Evolutionary conservation across 2,113 vertebrate species (phyloP), one percentile per base, ranked within the genome.

Genomic region (Peromyscus maniculatus): DNA sequence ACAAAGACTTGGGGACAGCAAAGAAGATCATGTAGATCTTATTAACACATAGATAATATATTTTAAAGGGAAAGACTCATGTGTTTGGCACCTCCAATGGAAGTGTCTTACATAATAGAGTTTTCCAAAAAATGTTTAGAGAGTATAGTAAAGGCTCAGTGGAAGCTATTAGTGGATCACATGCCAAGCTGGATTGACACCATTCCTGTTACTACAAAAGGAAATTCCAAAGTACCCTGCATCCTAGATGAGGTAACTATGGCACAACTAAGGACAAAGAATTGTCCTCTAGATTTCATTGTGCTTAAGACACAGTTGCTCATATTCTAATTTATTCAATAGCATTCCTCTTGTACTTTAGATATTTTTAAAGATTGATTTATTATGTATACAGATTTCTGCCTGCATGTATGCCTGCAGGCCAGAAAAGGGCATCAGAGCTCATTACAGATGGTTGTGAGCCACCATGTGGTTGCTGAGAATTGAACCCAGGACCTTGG

Each of bases 101-200:
- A 64, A 96, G 33, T 94, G 84, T 86, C 46, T 92, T 93, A 39
- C 2, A 49, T n/a, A 22, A 8, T 87, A 92, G 46, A 93, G 46
- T 77, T 19, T 46, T n/a, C 33, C 3, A 66, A 71, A 71, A 59
- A 28, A 17, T 72, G 1, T 72, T 57, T 33, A 55, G 33, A 72
- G 66, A 55, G 22, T 10, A 4, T 39, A 16, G 16, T 59, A 74
- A 36, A 57, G n/a, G 36, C 49, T 39, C 7, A 16, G 33, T n/a
- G 11, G 22, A 88, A 87, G 16, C 46, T 55, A 8, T 69, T 33
- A 57, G 22, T 19, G 6, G 43, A 24, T 21, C 64, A 57, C 7
- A 74, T 72, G 36, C 3, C 28, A 55, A 72, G 36, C 24, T 43
- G 15, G 15, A 89, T 74, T 31, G 36, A 43, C 36, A 59, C 13